Base-by-base conservation (phyloP, 2,113 vertebrate species). In the Ancistrus triradiatus region DNA sequence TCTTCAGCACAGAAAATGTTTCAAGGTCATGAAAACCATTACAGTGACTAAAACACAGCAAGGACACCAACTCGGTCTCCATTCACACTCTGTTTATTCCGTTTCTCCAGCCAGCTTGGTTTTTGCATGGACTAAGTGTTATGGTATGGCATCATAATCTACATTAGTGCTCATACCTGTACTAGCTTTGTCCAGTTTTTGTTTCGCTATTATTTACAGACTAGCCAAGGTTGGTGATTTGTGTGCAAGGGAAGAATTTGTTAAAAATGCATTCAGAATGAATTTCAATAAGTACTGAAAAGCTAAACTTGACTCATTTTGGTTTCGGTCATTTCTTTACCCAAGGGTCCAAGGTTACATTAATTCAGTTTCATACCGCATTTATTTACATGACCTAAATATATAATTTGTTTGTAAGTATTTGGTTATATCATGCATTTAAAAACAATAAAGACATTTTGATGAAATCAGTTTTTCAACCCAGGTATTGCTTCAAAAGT, bases 381-480 rank as follows among this genome's bases (percentile, higher is more conserved):
- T 44, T 59, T 18, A 48, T 58, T 59, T 38, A 28, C 56, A 44
- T 64, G 40, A 59, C 35, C 51, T 55, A 49, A 31, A 66, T 53
- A 52, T 44, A 25, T 43, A 48, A 37, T 64, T 63, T 57, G 57
- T 63, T 64, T 73, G 66, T 69, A 69, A 48, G 11, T 38, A 49
- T 69, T 69, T 63, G 50, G 59, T 56, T 62, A 43, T 56, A 31
- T 68, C 71, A 64, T 69, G 66, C 56, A 73, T 43, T 35, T 24
- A 53, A 48, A 67, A 73, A 73, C 51, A 72, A 69, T 69, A 73
- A 73, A 73, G n/a, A n/a, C 66, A 47, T 64, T 73, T 73, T 27
- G 49, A 65, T 65, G 60, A 69, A 60, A 47, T 53, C 61, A 15
- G n/a, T n/a, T 15, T 17, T 7, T 48, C 19, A 38, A 37, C 42